A percentile compares a stretch with the other conserved stretches of the same genome.
Conservation (phyloP, 2,888 invertebrate species). For the Laothoe populi region DNA sequence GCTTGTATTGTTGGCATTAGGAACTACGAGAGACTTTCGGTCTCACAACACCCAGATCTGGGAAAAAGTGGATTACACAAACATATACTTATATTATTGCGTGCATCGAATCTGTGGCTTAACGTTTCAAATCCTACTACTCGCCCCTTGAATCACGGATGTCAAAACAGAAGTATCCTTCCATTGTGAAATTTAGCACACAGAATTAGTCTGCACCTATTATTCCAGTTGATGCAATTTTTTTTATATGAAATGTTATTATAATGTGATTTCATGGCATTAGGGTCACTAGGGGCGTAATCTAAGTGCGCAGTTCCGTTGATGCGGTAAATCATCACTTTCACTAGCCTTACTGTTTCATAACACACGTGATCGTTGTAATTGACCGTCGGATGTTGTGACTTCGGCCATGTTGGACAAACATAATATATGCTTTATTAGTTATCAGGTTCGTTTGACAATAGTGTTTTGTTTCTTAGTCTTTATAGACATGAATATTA, state of each 20-base stretch:
- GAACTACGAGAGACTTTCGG: too few species aligned
- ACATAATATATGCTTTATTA: neutral
- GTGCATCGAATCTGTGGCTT: too few species aligned
- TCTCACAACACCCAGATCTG: too few species aligned
- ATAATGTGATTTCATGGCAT: slow-evolving; percentile 56
- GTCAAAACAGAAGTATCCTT: too few species aligned
- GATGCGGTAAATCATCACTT: slow-evolving; percentile 61
- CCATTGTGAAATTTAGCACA: neutral
- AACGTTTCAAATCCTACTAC: too few species aligned
- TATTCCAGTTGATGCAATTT: neutral
- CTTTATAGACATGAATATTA: neutral
- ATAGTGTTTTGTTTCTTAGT: neutral
- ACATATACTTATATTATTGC: too few species aligned
- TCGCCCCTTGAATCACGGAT: too few species aligned
- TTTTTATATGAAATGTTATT: slow-evolving; percentile 47
- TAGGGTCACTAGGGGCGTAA: slow-evolving; percentile 38
- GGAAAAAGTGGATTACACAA: too few species aligned
- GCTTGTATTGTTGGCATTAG: too few species aligned
- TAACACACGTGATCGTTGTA: slow-evolving; percentile 48
- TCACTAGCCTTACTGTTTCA: slow-evolving; percentile 55
- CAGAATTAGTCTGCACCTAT: too few species aligned
- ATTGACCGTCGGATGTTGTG: slow-evolving; percentile 52
- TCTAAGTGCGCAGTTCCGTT: slow-evolving; percentile 46
- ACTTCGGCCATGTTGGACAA: slow-evolving; percentile 29
- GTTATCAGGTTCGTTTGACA: neutral